Evolutionary conservation across 2,888 invertebrate genomes (phyloP), one percentile per base, ranked within the genome.

Genomic region (Brachylomia viminalis): DNA sequence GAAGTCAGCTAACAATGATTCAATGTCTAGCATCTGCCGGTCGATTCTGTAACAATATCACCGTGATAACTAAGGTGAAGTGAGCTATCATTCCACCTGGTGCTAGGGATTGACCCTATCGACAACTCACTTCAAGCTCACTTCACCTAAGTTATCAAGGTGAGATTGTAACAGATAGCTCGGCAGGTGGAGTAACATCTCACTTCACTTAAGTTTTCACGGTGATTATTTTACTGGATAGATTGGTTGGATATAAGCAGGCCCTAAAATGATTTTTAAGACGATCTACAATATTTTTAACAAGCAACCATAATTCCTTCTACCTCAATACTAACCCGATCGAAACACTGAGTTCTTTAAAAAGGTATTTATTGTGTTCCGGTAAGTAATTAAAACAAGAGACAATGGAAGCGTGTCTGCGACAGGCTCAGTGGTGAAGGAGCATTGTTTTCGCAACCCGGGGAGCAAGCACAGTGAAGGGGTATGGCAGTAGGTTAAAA

Each of bases 381-480:
- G 27, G 83, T 81, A 80, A 83, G 84, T 90, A 90, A 89, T 89
- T 89, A 89, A 89, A 89, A 90, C 69, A 72, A 58, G 72, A 86
- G 76, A 88, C 87, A 89, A 88, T 85, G 68, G 68, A 23, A 30
- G 72, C 69, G 68, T 83, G 86, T 84, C 86, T 67, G 58, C 75
- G 75, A 82, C 90, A 88, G 87, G 80, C 77, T 17, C 78, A 77
- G 74, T 72, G 82, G 86, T 84, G 80, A 79, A 77, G 80, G 65
- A 11, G 79, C 70, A 87, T 89, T 87, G 84, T 89, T 81, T 75
- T 42, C 49, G 33, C 42, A 73, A 75, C 68, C 77, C 74, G 68
- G 73, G 59, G 76, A 30, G 47, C 27, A 27, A n/a, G 1, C 73
- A 33, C 42, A 7, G 8, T 15, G 45, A 65, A 86, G 64, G 20